Percentiles rank a stretch among this genome's conserved stretches.
Conservation (phyloP, 1,140 invertebrate species). For the Zophobas atratus region DNA sequence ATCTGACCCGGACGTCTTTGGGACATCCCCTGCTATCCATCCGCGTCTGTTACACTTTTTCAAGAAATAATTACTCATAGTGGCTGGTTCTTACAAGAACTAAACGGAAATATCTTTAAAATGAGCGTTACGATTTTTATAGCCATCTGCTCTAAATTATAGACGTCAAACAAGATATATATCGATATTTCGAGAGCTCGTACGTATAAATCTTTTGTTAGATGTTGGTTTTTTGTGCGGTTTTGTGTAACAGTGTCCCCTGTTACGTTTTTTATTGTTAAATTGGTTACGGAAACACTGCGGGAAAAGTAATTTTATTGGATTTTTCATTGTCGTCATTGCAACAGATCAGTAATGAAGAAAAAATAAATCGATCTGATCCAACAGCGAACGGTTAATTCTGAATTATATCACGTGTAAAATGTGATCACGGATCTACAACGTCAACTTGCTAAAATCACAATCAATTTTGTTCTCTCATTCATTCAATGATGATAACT, state of each 20-base stretch:
- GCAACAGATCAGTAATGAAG: constrained; percentile 21
- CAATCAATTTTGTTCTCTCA: constrained; percentile 26
- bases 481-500: constrained; percentile 35
- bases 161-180: no score
- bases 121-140: no score
- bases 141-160: no score
- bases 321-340: constrained; percentile 42
- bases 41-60: neutral
- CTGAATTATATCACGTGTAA: constrained; percentile 28
- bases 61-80: neutral
- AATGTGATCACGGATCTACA: constrained; percentile 38
- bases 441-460: constrained; percentile 15
- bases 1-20: no score
- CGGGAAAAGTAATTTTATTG: constrained; percentile 27
- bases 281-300: constrained; percentile 31
- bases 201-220: no score
- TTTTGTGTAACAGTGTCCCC: neutral
- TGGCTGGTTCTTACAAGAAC: neutral
- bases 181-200: no score
- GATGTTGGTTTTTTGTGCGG: no score
- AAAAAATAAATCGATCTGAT: constrained; percentile 40
- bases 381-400: constrained; percentile 10
- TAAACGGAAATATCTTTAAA: no score
- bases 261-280: constrained; percentile 18
- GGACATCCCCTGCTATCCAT: neutral